Conservation (phyloP, 2,888 invertebrate species). For the Fragum sueziense region DNA sequence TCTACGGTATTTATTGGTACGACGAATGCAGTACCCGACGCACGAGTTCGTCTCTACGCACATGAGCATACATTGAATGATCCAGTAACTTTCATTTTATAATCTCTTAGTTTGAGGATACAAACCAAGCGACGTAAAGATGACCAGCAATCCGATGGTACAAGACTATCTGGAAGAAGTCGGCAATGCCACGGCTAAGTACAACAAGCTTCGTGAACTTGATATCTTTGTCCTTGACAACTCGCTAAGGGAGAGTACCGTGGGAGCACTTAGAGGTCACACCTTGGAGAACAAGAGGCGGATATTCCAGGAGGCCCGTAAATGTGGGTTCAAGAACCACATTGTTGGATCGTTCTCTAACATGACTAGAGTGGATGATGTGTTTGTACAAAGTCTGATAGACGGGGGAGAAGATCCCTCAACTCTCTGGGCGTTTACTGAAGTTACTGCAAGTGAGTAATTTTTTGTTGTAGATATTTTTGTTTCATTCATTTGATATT, state of each 20-base stretch:
- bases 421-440: conserved; percentile 2
- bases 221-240: conserved; percentile 1
- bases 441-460: conserved; percentile 2
- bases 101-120: no score
- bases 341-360: background rate
- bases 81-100: no score
- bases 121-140: background rate
- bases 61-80: no score
- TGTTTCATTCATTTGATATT: no score
- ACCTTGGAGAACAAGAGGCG: background rate
- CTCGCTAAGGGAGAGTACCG: conserved; percentile 9
- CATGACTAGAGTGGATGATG: conserved; percentile 1
- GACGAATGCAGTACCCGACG: no score
- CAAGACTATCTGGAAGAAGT: background rate
- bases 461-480: no score
- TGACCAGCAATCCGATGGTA: background rate
- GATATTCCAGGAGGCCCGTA: background rate
- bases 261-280: background rate
- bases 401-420: background rate
- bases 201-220: background rate
- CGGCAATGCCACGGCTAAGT: background rate
- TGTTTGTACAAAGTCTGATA: background rate
- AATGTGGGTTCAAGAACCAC: background rate
- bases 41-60: no score
- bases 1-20: no score